Evolutionary conservation across 2,797 vertebrate genomes (phyloP).

Genomic region (Cuniculus paca): DNA sequence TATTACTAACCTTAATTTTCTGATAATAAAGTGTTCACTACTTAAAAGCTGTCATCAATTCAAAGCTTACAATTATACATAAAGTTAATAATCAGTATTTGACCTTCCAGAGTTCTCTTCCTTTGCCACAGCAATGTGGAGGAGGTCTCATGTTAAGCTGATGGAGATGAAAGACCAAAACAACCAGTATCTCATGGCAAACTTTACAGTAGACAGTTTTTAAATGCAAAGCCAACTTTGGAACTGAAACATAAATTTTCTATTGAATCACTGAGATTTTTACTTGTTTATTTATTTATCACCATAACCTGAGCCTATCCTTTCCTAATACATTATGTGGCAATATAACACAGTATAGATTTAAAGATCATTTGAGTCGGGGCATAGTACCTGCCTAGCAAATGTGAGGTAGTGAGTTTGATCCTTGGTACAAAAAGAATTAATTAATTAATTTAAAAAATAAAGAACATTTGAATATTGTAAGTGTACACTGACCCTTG

Average conservation of each 20-base stretch:
- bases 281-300: not conserved
- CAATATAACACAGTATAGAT: conserved; percentile 2
- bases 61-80: conserved; percentile 28
- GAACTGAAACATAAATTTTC: conserved; percentile 20
- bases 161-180: not conserved
- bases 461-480: not conserved
- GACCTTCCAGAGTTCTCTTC: not conserved
- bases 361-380: not conserved
- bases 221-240: not conserved
- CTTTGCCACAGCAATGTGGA: not conserved
- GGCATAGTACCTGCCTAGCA: too few species aligned
- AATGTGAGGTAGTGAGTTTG: too few species aligned
- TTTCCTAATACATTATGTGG: not conserved
- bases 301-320: not conserved
- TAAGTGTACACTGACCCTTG: conserved; percentile 30
- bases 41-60: conserved; percentile 10
- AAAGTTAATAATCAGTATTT: conserved; percentile 25
- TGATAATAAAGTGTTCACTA: not conserved
- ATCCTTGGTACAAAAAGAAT: too few species aligned
- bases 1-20: not conserved
- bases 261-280: not conserved
- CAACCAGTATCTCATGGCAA: not conserved
- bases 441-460: too few species aligned
- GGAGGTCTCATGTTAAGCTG: not conserved
- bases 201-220: not conserved